Evolutionary conservation across 2,797 vertebrate species (phyloP).

Genomic region (Lacerta viridis): DNA sequence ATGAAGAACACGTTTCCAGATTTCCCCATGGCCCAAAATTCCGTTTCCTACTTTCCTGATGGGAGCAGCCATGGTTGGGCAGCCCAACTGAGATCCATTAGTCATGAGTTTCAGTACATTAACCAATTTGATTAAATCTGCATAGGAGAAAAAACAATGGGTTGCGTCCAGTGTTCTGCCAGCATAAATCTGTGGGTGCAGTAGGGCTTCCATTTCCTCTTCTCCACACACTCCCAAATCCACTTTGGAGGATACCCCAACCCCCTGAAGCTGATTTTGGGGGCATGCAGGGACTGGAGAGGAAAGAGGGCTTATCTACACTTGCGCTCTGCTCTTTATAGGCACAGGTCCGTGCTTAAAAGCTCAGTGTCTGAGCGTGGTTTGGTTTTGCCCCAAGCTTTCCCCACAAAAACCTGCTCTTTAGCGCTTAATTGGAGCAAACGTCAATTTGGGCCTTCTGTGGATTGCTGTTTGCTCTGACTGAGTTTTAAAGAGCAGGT

Average conservation of each 20-base stretch:
- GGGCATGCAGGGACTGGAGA: neutral
- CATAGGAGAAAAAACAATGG: neutral
- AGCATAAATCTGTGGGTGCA: neutral
- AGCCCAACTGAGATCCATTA: neutral
- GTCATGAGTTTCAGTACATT: neutral
- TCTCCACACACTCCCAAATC: neutral
- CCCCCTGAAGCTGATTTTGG: neutral
- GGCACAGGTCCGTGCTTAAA: too few species aligned
- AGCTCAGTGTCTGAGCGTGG: too few species aligned
- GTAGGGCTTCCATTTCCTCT: too few species aligned
- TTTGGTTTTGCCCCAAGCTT: too few species aligned
- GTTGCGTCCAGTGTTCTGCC: neutral
- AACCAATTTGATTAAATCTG: neutral
- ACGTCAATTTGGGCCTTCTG: too few species aligned
- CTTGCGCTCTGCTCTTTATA: too few species aligned
- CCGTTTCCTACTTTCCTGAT: neutral
- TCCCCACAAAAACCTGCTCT: too few species aligned
- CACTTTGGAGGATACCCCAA: neutral
- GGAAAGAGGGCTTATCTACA: neutral
- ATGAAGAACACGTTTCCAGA: too few species aligned
- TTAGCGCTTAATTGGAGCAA: too few species aligned
- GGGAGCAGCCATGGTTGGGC: neutral
- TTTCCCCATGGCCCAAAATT: rapidly evolving
- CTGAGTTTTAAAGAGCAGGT: too few species aligned
- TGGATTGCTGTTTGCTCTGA: too few species aligned